Evolutionary conservation across 2,797 vertebrate species (phyloP), one percentile per base, ranked within the genome.

Genomic region (Gymnoscopelus microlampas): DNA sequence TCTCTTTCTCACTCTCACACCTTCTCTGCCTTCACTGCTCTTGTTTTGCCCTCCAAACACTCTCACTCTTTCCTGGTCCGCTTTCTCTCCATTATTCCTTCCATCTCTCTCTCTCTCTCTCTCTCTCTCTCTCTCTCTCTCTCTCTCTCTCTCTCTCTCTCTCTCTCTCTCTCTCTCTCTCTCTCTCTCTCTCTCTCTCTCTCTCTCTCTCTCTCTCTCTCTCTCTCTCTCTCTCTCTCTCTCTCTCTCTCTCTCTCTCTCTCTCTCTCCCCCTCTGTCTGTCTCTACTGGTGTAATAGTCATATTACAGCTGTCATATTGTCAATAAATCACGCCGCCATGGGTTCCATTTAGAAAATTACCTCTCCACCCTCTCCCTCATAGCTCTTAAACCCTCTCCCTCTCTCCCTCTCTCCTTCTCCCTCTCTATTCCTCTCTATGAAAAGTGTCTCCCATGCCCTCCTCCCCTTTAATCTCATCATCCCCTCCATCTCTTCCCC

Each of bases 291-390:
- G 81, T 91, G 87, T 89, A 91, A 92, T 89, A 81, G 86, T 87
- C 76, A 82, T 89, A 91, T 92, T 89, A 90, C 81, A 90, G 87
- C 87, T 89, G 86, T 88, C 86, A 91, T 88, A 89, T 84, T 66
- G 71, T 89, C 87, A 89, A 91, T 90, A 91, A 88, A 88, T 89
- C 86, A 91, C 68, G 10, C 77, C 2, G 70, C 83, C 84, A 86
- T 76, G 83, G 88, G 89, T 87, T 90, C 88, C 88, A 91, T 89
- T 91, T 88, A 89, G 91, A 89, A 91, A 91, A 91, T 91, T 91
- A 91, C 88, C 88, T 89, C 86, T 81, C 81, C 78, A 79, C 76
- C 78, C 81, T 78, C 81, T 85, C 68, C 74, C 71, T 84, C 70
- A 85, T 72, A 44, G 39, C 39, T 79, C 74, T 39, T 14, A 4